Base-by-base conservation (phyloP, 2,888 invertebrate genomes). In the Acholoe squamosa region DNA sequence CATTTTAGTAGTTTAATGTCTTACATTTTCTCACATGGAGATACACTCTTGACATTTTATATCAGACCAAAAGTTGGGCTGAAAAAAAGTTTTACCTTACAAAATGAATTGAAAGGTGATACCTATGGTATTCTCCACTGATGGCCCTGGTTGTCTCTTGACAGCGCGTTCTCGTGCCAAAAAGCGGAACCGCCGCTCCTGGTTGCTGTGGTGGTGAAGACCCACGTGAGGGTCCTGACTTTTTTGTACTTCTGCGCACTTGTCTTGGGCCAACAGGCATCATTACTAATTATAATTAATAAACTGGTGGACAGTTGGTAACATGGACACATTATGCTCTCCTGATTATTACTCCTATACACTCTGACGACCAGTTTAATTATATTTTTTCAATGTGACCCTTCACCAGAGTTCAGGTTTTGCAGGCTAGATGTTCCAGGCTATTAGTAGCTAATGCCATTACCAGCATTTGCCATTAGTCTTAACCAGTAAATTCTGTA, bases 281-380 rank as follows among this genome's bases (percentile, higher is more conserved):
- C n/a, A n/a, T 10, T 80, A 80, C 80, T 80, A 80, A 80, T 80
- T 19, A 34, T 80, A 80, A 80, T 80, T 25, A 76, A 76, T 31
- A 31, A 16, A 76, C 19, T 76, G 31, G 76, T 76, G 76, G 76
- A 16, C 16, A 31, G 76, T 25, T 28, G 76, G 76, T 3, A 31
- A 31, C n/a, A 25, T 25, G 76, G 76, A 12, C 61, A 61, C 61
- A n/a, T n/a, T 61, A 61, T 14, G 61, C n/a, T 61, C 22, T n/a
- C 22, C 61, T 61, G 61, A 19, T 61, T 10, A 54, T 19, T 3
- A 61, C 61, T 61, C 22, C n/a, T n/a, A 61, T 61, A 61, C 61
- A n/a, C 22, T 61, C 22, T 61, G 61, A 43, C 43, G 43, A 43
- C 43, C 43, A 43, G 43, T 43, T 43, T 7, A 43, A 43, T 43